phyloP scores from a whole-genome alignment of 2,888 invertebrate species.

The Orthosia cruda region DNA sequence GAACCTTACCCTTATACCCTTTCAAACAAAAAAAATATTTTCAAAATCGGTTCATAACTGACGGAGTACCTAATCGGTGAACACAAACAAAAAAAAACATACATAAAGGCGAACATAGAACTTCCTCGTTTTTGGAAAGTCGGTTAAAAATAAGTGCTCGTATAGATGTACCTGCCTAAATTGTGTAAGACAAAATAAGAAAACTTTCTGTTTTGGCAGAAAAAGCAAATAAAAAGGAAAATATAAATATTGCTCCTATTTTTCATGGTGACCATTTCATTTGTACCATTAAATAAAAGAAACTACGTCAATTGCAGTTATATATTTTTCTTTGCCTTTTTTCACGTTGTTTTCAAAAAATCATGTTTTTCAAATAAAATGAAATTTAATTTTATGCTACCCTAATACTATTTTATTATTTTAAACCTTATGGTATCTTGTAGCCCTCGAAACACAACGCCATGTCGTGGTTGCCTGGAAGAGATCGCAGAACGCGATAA shows the following conservation, averaged over 20 bases:
- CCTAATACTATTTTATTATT: neutral
- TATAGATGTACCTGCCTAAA: no score
- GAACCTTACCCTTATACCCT: no score
- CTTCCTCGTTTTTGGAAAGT: no score
- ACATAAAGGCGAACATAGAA: no score
- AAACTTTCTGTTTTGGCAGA: neutral
- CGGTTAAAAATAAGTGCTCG: no score
- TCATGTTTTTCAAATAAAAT: constrained; percentile 9
- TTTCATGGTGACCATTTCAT: constrained; percentile 10
- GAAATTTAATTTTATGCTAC: neutral
- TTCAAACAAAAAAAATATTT: no score
- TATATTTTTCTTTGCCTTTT: neutral
- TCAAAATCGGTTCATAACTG: no score
- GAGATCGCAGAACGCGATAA: no score
- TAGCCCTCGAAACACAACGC: no score
- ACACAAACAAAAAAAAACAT: no score
- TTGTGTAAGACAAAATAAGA: neutral
- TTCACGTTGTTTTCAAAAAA: neutral
- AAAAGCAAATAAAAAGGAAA: neutral
- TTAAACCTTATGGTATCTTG: neutral
- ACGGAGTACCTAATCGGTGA: no score
- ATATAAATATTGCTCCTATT: neutral
- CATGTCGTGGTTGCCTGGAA: neutral
- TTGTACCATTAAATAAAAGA: neutral
- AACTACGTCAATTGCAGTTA: neutral